phyloP scores from a whole-genome alignment of 23 tunicate species.

The Halocynthia roretzi region DNA sequence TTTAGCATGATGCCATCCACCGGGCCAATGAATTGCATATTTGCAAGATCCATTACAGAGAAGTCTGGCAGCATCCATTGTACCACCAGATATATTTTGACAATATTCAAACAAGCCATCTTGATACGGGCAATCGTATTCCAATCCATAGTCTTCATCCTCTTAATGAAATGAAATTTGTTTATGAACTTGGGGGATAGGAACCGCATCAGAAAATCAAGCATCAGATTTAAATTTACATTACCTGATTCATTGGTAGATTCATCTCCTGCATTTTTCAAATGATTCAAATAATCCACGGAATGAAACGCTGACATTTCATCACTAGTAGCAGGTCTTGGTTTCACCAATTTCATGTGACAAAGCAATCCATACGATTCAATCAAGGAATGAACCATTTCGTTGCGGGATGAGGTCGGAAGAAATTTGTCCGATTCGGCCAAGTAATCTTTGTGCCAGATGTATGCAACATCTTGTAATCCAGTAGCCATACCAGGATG shows the following conservation, averaged over 20 bases:
- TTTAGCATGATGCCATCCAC: conserved; percentile 97
- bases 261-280: conserved; percentile 7
- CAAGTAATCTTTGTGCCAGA: conserved; percentile 35
- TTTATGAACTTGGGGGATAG: too few relatives aligned
- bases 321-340: conserved; percentile 26
- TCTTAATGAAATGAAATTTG: not conserved
- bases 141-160: conserved; percentile 61
- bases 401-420: conserved; percentile 64
- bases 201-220: too few relatives aligned
- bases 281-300: conserved; percentile 32
- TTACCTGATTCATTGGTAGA: not conserved
- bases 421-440: conserved; percentile 39
- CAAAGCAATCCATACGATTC: conserved; percentile 38
- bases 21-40: conserved; percentile 72
- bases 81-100: conserved; percentile 64
- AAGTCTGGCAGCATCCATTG: conserved; percentile 45
- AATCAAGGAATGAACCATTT: conserved; percentile 68
- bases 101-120: conserved; percentile 57
- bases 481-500: too few relatives aligned
- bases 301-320: conserved; percentile 52
- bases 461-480: conserved; percentile 23
- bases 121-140: conserved; percentile 69
- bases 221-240: not conserved
- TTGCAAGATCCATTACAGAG: conserved; percentile 26
- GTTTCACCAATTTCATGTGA: conserved; percentile 27